A percentile compares a stretch with the other conserved stretches of the same genome.
Evolutionary conservation across 2,113 vertebrate genomes (phyloP).

Genomic region (Pseudonaja textilis): DNA sequence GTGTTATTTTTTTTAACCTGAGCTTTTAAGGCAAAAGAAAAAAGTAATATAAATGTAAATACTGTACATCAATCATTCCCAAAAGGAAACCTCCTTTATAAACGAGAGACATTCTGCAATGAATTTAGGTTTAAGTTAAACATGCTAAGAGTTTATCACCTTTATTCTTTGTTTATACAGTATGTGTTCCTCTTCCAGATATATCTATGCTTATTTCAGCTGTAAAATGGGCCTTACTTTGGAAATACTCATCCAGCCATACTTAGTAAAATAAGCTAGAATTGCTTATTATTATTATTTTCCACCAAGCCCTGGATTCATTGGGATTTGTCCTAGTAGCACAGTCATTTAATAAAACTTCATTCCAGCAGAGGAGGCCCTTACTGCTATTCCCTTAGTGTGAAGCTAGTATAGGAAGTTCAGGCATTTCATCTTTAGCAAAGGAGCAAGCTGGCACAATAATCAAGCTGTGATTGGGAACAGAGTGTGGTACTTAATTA

Average conservation of each 20-base stretch:
- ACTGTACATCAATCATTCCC: neutral
- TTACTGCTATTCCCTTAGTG: constrained; percentile 2
- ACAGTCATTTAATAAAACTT: constrained; percentile 15
- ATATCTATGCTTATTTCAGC: neutral
- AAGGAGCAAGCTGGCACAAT: constrained; percentile 30
- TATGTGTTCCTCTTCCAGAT: neutral
- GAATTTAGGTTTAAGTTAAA: neutral
- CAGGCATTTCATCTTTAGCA: constrained; percentile 57
- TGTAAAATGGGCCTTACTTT: neutral
- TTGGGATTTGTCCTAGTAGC: constrained; percentile 37
- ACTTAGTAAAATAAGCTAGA: constrained; percentile 31
- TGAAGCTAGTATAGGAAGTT: constrained; percentile 14
- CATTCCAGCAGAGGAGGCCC: constrained; percentile 32
- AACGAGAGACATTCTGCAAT: neutral
- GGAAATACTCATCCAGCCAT: neutral
- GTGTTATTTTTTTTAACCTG: neutral
- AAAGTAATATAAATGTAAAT: constrained; percentile 36
- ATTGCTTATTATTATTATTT: neutral
- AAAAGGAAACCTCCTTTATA: neutral
- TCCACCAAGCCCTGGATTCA: constrained; percentile 26
- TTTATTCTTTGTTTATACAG: neutral
- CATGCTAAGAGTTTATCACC: neutral
- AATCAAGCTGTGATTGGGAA: constrained; percentile 57
- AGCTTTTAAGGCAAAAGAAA: neutral
- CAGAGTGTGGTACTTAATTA: constrained; percentile 66